Evolutionary conservation across 2,888 invertebrate genomes (phyloP).

Genomic region (Agonopterix subpropinquella): DNA sequence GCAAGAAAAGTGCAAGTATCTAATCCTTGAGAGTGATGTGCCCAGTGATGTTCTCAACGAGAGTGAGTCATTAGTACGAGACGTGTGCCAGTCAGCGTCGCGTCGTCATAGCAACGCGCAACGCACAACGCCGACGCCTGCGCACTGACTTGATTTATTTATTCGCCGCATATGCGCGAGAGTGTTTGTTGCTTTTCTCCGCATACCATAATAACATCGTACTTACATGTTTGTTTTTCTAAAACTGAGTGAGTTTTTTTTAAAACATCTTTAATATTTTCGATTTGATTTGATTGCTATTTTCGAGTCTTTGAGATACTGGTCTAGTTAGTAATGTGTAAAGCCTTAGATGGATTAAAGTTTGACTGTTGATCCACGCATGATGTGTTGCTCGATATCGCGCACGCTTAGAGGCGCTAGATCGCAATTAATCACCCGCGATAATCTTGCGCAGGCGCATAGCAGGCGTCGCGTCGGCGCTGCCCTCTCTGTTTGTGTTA

Average conservation of each 20-base stretch:
- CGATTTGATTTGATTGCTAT: background rate
- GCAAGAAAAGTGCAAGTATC: too few species aligned
- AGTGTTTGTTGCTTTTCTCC: conserved; percentile 22
- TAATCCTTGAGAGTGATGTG: too few species aligned
- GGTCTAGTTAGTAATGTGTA: background rate
- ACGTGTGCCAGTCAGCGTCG: conserved; percentile 28
- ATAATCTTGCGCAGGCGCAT: conserved; percentile 55
- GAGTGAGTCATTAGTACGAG: conserved; percentile 31
- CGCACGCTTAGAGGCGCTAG: conserved; percentile 43
- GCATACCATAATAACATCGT: conserved; percentile 14
- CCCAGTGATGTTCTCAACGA: background rate
- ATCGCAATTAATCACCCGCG: conserved; percentile 62
- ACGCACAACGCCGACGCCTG: conserved; percentile 18
- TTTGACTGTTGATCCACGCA: background rate
- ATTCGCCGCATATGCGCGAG: conserved; percentile 18
- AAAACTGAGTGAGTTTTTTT: background rate
- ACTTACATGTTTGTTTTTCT: background rate
- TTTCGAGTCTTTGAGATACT: background rate
- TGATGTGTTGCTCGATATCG: conserved; percentile 14
- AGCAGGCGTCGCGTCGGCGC: too few species aligned
- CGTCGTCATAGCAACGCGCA: conserved; percentile 19
- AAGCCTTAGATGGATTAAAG: background rate
- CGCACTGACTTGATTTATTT: conserved; percentile 33
- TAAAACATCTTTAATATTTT: background rate
- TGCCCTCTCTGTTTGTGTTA: conserved; percentile 59